Evolutionary conservation across 2,113 vertebrate species (phyloP), one percentile per base, ranked within the genome.

Genomic region (Solea solea): DNA sequence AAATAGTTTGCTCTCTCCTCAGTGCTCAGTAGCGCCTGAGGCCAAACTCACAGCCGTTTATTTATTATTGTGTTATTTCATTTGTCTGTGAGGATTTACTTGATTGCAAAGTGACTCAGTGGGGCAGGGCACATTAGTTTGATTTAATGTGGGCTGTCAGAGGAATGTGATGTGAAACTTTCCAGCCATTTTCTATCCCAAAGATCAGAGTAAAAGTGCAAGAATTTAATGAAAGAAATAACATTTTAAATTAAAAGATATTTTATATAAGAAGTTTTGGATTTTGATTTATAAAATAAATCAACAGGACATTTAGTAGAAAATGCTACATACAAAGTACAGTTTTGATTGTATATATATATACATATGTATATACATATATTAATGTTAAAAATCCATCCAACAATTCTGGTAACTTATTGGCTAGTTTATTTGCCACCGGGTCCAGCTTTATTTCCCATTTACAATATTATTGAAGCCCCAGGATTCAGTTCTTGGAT

Each of bases 1-100:
- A 93, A 94, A 93, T 92, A 92, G 89, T 93, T 88, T 80, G 14
- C 9, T 88, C 78, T 87, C 82, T 83, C 74, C 68, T 83, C 54
- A 66, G 60, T 68, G 72, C 70, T 64, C 74, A 83, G 80, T 92
- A 89, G 90, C 90, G 76, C 70, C 53, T 15, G 56, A 69, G 46
- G 68, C 55, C 70, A 76, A 78, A 45, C 72, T 48, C 70, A 70
- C 44, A 76, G 81, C 61, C 42, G 53, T 79, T 73, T 69, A 71
- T 84, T 86, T 67, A 52, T 64, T 64, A 82, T 74, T 67, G 62
- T 64, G 71, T 62, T 41, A 27, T 66, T 48, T 48, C 12, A 13
- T 48, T 3, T 14, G 45, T 42, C 39, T 11, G 1, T 58, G 46
- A 55, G 55, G 25, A 9, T 67, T 69, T 63, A 63, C n/a, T 58